phyloP scores from a whole-genome alignment of 2,888 invertebrate species.

The Eupeodes luniger region DNA sequence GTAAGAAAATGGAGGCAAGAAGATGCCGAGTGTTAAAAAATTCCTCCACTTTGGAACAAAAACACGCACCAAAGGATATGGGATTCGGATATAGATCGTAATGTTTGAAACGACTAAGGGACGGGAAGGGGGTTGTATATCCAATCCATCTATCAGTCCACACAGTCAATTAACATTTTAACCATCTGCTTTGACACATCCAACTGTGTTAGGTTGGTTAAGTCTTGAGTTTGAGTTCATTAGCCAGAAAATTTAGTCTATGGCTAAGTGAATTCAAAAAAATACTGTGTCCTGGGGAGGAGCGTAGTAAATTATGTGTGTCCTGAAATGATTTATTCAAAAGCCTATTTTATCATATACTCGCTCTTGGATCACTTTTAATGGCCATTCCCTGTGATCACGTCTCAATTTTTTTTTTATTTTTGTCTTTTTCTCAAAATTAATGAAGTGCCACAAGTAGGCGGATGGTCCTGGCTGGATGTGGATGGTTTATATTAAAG shows the following conservation, averaged over 20 bases:
- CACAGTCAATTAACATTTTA: slow-evolving; percentile 30
- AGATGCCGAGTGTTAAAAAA: background rate
- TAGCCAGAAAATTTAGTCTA: background rate
- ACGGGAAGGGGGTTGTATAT: too few relatives aligned
- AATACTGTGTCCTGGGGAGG: background rate
- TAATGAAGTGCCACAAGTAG: slow-evolving; percentile 67
- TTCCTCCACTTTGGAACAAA: background rate
- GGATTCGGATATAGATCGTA: slow-evolving; percentile 26
- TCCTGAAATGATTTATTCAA: slow-evolving; percentile 32
- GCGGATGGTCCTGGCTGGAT: background rate
- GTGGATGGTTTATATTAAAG: slow-evolving; percentile 11
- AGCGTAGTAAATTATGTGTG: slow-evolving; percentile 8
- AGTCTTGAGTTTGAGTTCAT: background rate
- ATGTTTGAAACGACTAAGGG: background rate
- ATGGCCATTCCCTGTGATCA: slow-evolving; percentile 37
- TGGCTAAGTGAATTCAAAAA: slow-evolving; percentile 21
- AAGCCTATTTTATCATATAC: background rate
- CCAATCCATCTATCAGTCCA: slow-evolving; percentile 1
- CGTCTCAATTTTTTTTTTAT: slow-evolving; percentile 61
- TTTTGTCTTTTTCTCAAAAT: slow-evolving; percentile 14
- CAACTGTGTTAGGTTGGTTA: background rate
- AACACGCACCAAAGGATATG: slow-evolving; percentile 3
- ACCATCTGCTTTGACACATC: slow-evolving; percentile 7
- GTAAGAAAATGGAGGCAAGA: too few relatives aligned
- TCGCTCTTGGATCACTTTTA: background rate